Evolutionary conservation across 2,888 invertebrate species (phyloP).

Genomic region (Drosophila mimetica): DNA sequence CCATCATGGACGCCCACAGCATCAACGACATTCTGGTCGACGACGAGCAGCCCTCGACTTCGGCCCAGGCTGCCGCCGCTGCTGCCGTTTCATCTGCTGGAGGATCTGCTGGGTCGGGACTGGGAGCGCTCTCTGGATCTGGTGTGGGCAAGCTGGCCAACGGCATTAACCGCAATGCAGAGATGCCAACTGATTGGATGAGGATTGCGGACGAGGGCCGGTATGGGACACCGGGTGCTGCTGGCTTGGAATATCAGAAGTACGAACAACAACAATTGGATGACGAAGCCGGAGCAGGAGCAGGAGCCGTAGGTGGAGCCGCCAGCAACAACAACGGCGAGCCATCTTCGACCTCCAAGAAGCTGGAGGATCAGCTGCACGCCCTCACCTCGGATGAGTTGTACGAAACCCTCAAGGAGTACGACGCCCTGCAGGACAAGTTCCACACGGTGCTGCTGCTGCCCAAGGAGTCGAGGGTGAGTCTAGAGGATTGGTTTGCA

Average conservation of each 20-base stretch:
- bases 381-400: conserved; percentile 84
- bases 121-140: conserved; percentile 33
- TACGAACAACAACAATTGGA: conserved; percentile 78
- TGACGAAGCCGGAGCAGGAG: conserved; percentile 38
- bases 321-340: conserved; percentile 53
- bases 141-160: conserved; percentile 58
- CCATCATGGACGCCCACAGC: conserved; percentile 69
- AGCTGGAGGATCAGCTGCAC: conserved; percentile 79
- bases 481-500: conserved; percentile 34
- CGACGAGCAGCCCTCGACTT: conserved; percentile 70
- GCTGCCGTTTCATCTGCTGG: conserved; percentile 48
- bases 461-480: conserved; percentile 88
- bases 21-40: conserved; percentile 70
- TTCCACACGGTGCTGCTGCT: conserved; percentile 89
- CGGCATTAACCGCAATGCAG: conserved; percentile 72
- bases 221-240: conserved; percentile 88
- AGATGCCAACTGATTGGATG: conserved; percentile 84
- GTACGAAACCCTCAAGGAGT: conserved; percentile 88
- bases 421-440: conserved; percentile 88
- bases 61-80: conserved; percentile 66
- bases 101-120: conserved; percentile 10
- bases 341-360: conserved; percentile 68
- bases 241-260: conserved; percentile 84
- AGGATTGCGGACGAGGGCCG: conserved; percentile 86
- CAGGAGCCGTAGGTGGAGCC: conserved; percentile 34